These are phyloP conservation scores for Channa maculata DNA, from an alignment of 2,113 vertebrate genomes.

Conservation along the genomic window DNA sequence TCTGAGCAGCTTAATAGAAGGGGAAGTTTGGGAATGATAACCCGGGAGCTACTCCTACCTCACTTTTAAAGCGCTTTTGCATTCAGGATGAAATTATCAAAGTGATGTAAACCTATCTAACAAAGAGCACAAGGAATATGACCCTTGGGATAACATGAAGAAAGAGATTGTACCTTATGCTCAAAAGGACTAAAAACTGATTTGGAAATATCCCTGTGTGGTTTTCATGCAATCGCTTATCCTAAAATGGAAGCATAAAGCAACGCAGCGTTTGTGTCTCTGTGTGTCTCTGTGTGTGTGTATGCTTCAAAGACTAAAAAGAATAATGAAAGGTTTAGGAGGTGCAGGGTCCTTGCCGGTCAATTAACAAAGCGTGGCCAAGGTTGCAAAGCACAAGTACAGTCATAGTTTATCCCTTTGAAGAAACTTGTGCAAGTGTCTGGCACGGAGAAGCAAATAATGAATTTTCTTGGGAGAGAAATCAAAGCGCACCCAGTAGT, in stretches of 20 bases:
- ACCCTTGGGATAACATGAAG: constrained; percentile 50
- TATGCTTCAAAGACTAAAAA: constrained; percentile 20
- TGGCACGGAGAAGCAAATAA: constrained; percentile 64
- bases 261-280: not conserved
- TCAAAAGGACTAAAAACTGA: constrained; percentile 51
- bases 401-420: constrained; percentile 52
- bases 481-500: constrained; percentile 66
- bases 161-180: constrained; percentile 36
- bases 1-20: constrained; percentile 17
- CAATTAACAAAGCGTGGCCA: constrained; percentile 27
- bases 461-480: constrained; percentile 61
- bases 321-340: constrained; percentile 27
- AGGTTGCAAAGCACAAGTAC: constrained; percentile 18
- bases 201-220: constrained; percentile 31
- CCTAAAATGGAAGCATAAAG: constrained; percentile 29
- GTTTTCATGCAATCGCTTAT: constrained; percentile 43
- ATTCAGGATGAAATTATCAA: constrained; percentile 54
- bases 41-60: constrained; percentile 39
- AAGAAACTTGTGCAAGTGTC: constrained; percentile 48
- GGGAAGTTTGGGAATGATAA: constrained; percentile 18
- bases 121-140: constrained; percentile 48
- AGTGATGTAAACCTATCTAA: constrained; percentile 47
- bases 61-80: constrained; percentile 36
- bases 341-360: not conserved
- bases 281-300: not conserved